phyloP scores from a whole-genome alignment of 2,797 vertebrate genomes.

The Sparidentex hasta region DNA sequence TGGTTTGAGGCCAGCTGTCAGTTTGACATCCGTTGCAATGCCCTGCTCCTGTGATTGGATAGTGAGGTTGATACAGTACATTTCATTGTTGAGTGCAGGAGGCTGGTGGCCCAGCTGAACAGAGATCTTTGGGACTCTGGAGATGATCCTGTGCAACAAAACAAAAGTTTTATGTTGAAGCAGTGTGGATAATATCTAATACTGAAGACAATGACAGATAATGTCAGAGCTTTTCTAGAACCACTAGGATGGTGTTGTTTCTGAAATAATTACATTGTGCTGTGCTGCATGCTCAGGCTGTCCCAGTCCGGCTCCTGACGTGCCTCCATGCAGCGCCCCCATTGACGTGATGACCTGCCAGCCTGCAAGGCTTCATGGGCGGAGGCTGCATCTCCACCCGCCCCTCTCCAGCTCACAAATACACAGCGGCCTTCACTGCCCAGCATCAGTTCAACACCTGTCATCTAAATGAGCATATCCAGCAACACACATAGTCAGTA shows the following conservation, averaged over 20 bases:
- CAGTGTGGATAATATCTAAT: not conserved
- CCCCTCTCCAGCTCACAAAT: conserved; percentile 92
- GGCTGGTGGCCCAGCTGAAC: conserved; percentile 91
- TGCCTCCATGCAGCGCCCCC: conserved; percentile 36
- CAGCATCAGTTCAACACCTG: conserved; percentile 85
- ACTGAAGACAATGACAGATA: rapidly evolving
- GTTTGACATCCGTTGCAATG: conserved; percentile 88
- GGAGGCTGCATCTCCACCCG: conserved; percentile 91
- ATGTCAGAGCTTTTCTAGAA: not conserved
- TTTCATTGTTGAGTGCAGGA: conserved; percentile 92
- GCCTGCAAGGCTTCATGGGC: conserved; percentile 91
- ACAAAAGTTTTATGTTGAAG: not conserved
- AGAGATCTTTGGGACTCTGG: conserved; percentile 91
- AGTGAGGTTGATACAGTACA: conserved; percentile 90
- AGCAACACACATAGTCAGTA: not conserved
- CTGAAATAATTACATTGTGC: conserved; percentile 70
- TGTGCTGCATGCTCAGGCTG: conserved; percentile 76
- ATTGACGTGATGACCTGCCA: conserved; percentile 87
- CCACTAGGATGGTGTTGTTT: not conserved
- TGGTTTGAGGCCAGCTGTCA: conserved; percentile 94
- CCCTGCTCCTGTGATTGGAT: conserved; percentile 90
- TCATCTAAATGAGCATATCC: conserved; percentile 57
- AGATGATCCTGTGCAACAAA: conserved; percentile 85
- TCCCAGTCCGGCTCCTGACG: conserved; percentile 71
- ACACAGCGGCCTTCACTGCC: conserved; percentile 89